These are phyloP conservation scores for Phalanger gymnotis DNA, from an alignment of 2,797 vertebrate genomes.

Conservation along the genomic window DNA sequence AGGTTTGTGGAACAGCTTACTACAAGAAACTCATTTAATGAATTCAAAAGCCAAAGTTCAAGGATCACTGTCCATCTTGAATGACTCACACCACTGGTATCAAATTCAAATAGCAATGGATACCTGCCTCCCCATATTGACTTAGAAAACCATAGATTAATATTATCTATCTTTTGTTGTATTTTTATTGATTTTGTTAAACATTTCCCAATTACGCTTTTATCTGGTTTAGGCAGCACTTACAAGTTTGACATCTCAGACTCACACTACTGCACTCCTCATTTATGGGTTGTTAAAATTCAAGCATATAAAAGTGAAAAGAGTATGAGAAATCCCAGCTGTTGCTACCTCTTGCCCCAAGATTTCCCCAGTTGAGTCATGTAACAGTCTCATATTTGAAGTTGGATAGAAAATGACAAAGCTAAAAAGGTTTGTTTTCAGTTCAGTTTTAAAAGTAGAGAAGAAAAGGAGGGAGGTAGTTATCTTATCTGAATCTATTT, in stretches of 20 bases:
- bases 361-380: background rate
- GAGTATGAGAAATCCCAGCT: background rate
- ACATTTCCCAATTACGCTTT: background rate
- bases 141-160: background rate
- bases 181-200: background rate
- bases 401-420: background rate
- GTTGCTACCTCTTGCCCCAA: background rate
- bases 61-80: background rate
- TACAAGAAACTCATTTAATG: background rate
- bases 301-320: background rate
- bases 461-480: background rate
- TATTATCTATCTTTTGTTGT: background rate
- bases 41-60: background rate
- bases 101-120: background rate
- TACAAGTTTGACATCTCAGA: background rate
- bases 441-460: background rate
- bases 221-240: background rate
- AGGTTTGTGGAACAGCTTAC: background rate
- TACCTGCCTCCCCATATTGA: background rate
- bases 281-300: background rate
- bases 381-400: background rate
- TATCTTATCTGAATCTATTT: conserved; percentile 12
- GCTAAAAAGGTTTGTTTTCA: background rate
- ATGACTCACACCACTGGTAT: background rate
- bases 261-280: background rate